Percentiles rank a stretch among this genome's conserved stretches.
Conservation (phyloP, 1,140 invertebrate genomes). For the Oryzaephilus surinamensis region DNA sequence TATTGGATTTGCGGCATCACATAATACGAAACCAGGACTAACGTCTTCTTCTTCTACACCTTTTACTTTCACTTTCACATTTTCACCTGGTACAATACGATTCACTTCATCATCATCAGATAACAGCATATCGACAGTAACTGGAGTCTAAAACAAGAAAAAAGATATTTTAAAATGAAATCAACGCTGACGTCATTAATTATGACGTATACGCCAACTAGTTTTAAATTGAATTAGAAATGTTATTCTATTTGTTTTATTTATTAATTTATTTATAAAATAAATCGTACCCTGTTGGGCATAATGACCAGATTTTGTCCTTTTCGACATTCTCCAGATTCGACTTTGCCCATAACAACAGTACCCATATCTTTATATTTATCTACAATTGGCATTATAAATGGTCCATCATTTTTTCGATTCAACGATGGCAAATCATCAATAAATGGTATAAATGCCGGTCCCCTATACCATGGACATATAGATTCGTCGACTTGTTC, state of each 20-base stretch:
- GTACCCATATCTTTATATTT: constrained; percentile 99
- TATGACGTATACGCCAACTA: too few species aligned
- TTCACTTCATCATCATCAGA: constrained; percentile 97
- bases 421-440: constrained; percentile 86
- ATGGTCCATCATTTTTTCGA: constrained; percentile 86
- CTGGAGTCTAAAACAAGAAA: constrained; percentile 63
- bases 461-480: constrained; percentile 89
- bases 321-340: constrained; percentile 87
- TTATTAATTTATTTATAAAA: too few species aligned
- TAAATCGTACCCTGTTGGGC: constrained; percentile 87
- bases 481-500: constrained; percentile 64
- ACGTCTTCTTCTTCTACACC: constrained; percentile 98
- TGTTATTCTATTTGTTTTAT: too few species aligned
- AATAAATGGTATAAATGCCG: constrained; percentile 93
- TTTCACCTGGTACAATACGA: constrained; percentile 88
- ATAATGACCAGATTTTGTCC: constrained; percentile 88
- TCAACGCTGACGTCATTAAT: too few species aligned
- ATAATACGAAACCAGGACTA: constrained; percentile 94
- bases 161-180: too few species aligned
- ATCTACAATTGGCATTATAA: constrained; percentile 96
- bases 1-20: constrained; percentile 87
- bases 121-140: constrained; percentile 91
- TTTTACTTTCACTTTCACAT: constrained; percentile 98
- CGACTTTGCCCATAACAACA: constrained; percentile 97
- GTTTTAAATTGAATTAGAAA: too few species aligned